Percentiles rank a stretch among this genome's conserved stretches.
Conservation (phyloP, 2,888 invertebrate species). For the Nephrotoma flavescens region DNA sequence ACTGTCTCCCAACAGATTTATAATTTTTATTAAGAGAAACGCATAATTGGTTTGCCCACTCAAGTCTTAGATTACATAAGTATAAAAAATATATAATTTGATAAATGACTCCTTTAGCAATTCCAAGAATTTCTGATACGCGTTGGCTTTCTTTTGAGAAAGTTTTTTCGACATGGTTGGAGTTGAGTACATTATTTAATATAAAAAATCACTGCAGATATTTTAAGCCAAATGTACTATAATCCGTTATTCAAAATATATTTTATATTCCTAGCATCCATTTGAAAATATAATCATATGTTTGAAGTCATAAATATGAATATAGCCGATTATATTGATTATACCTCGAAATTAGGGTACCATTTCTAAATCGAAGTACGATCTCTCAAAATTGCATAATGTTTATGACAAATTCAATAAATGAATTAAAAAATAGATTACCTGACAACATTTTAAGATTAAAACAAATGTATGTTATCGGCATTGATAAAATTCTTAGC, state of each 20-base stretch:
- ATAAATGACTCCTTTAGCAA: slow-evolving; percentile 18
- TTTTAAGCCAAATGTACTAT: neutral
- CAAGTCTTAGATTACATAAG: slow-evolving; percentile 4
- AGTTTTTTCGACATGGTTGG: neutral
- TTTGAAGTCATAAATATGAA: neutral
- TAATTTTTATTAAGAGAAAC: slow-evolving; percentile 14
- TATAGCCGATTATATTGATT: neutral
- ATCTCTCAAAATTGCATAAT: neutral
- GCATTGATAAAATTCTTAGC: too few species aligned
- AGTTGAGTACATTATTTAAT: neutral
- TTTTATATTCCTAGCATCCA: neutral
- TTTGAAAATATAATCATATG: neutral
- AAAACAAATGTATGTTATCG: too few species aligned
- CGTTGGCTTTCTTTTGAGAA: slow-evolving; percentile 17
- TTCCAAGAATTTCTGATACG: slow-evolving; percentile 13
- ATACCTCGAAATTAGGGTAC: neutral
- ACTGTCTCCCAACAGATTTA: neutral
- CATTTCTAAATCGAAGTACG: neutral
- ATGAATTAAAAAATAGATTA: neutral
- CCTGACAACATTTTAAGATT: neutral
- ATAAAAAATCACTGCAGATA: neutral
- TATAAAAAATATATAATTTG: slow-evolving; percentile 14
- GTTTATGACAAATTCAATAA: neutral
- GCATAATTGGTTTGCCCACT: neutral
- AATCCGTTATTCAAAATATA: neutral